Percentiles rank a stretch among this genome's conserved stretches.
Evolutionary conservation across 2,888 invertebrate species (phyloP).

Genomic region (Pseudolycoriella hygida): DNA sequence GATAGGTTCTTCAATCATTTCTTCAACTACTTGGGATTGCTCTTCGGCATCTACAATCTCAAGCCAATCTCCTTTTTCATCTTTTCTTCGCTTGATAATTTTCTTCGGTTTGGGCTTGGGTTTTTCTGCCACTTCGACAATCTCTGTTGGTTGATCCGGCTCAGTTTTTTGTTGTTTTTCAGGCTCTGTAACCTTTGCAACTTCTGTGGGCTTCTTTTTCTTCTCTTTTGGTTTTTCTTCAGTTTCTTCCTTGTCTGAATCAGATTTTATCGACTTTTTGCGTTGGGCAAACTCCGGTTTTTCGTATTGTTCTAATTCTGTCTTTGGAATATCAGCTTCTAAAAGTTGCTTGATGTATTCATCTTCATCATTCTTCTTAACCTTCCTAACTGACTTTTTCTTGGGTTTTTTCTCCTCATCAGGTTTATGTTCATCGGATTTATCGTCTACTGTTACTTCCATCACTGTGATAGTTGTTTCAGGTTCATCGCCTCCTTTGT

Average conservation of each 20-base stretch:
- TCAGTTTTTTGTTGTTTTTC: slow-evolving; percentile 5
- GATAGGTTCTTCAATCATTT: neutral
- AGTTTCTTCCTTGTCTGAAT: neutral
- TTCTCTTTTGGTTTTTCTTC: slow-evolving; percentile 1
- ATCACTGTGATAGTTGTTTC: slow-evolving; percentile 12
- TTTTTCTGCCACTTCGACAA: neutral
- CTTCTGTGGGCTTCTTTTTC: neutral
- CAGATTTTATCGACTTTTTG: neutral
- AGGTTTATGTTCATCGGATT: neutral
- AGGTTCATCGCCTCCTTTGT: slow-evolving; percentile 18
- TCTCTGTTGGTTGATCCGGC: slow-evolving; percentile 10
- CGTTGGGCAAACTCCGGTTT: slow-evolving; percentile 4
- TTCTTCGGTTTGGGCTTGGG: neutral
- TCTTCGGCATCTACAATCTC: neutral
- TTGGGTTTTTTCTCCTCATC: neutral
- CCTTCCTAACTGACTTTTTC: slow-evolving; percentile 6
- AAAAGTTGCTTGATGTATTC: slow-evolving; percentile 20
- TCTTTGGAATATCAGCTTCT: slow-evolving; percentile 22
- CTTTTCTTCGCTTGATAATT: neutral
- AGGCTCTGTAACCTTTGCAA: too few species aligned
- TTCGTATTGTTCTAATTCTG: slow-evolving; percentile 9
- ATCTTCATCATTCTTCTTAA: slow-evolving; percentile 17
- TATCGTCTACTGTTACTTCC: slow-evolving; percentile 2
- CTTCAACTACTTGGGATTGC: neutral
- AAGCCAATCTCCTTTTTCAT: neutral